Evolutionary conservation across 2,113 vertebrate genomes (phyloP).

Genomic region (Barbus barbus): DNA sequence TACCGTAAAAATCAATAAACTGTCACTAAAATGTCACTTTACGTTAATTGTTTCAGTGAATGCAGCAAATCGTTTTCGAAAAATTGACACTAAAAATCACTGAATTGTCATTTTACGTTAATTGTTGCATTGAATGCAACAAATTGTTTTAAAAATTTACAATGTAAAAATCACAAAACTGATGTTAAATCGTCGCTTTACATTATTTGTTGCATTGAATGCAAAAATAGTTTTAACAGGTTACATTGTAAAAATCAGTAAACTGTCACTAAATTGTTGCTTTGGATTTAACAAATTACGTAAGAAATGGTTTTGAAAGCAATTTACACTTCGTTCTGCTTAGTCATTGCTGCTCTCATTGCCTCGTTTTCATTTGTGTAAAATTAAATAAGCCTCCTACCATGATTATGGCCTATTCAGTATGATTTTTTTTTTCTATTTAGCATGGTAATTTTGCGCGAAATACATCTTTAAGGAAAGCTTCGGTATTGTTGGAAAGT

Average conservation of each 20-base stretch:
- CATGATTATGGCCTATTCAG: neutral
- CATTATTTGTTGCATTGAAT: too few relatives aligned
- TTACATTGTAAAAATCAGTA: neutral
- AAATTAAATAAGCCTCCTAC: neutral
- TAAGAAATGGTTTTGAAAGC: neutral
- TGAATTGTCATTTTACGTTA: neutral
- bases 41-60: too few relatives aligned
- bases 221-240: too few relatives aligned
- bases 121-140: neutral
- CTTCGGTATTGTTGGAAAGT: conserved; percentile 1
- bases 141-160: too few relatives aligned
- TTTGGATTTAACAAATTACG: neutral
- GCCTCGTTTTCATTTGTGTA: neutral
- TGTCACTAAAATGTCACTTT: too few relatives aligned
- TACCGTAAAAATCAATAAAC: too few relatives aligned
- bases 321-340: neutral
- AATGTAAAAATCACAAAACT: too few relatives aligned
- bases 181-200: neutral
- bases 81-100: too few relatives aligned
- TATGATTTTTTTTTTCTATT: neutral
- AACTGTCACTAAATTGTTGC: neutral
- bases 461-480: neutral
- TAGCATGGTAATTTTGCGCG: neutral
- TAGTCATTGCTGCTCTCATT: neutral
- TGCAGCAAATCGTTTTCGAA: too few relatives aligned